Conservation (phyloP, 1,140 invertebrate genomes). For the Homalodisca vitripennis region DNA sequence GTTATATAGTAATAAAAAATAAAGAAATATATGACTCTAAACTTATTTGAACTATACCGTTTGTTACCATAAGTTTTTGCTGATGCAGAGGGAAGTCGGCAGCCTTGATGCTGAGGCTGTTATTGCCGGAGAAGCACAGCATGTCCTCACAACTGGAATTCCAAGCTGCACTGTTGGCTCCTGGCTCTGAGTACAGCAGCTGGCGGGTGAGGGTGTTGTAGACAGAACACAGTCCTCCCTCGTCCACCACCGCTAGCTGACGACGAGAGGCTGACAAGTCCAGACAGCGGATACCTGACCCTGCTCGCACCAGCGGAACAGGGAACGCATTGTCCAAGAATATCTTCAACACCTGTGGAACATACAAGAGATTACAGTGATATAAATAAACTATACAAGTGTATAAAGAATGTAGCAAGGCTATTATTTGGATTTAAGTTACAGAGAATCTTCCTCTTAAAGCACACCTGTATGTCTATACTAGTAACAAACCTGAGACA, state of each 20-base stretch:
- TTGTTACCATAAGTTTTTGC: conserved; percentile 79
- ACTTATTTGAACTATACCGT: too few relatives aligned
- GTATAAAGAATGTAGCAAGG: too few relatives aligned
- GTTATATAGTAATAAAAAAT: too few relatives aligned
- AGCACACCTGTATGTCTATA: too few relatives aligned
- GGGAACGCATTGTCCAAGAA: conserved; percentile 92
- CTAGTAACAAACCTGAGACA: too few relatives aligned
- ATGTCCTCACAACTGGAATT: conserved; percentile 94
- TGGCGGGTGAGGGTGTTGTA: conserved; percentile 70
- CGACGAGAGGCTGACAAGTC: conserved; percentile 77
- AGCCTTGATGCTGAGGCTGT: conserved; percentile 83
- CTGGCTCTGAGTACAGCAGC: conserved; percentile 47
- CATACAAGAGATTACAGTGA: too few relatives aligned
- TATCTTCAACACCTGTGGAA: conserved; percentile 81
- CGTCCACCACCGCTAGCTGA: conserved; percentile 91
- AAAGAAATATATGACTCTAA: too few relatives aligned
- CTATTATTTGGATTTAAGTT: too few relatives aligned
- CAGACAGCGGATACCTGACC: conserved; percentile 81
- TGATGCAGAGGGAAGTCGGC: conserved; percentile 81
- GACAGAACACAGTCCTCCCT: conserved; percentile 79
- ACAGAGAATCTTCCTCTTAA: too few relatives aligned
- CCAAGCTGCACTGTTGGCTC: conserved; percentile 75
- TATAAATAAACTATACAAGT: too few relatives aligned
- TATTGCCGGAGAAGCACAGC: conserved; percentile 87
- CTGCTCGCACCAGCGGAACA: conserved; percentile 75